Evolutionary conservation across 2,797 vertebrate genomes (phyloP).

Genomic region (Emydoidea blandingii): DNA sequence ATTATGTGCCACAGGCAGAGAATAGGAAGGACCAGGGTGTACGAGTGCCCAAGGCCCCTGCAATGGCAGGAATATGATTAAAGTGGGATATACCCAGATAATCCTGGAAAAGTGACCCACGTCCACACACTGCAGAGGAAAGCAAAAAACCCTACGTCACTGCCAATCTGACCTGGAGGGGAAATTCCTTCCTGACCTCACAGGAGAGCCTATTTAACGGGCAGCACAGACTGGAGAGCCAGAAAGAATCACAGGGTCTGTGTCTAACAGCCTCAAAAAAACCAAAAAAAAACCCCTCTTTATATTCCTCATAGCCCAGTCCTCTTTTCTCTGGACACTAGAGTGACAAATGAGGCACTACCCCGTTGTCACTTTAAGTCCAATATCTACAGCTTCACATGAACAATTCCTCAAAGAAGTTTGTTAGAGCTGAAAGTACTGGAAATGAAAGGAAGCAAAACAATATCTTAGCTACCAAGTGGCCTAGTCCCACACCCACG

Average conservation of each 20-base stretch:
- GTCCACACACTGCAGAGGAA: not conserved
- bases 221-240: not conserved
- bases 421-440: not conserved
- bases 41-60: not conserved
- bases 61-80: not conserved
- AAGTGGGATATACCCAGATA: not conserved
- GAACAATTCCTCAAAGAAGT: not conserved
- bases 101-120: not conserved
- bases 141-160: not conserved
- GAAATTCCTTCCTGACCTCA: not conserved
- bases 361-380: not conserved
- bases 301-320: not conserved
- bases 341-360: not conserved
- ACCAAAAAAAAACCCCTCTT: not conserved
- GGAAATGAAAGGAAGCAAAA: not conserved
- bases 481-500: not conserved
- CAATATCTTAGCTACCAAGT: not conserved
- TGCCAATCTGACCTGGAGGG: not conserved
- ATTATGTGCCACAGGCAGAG: not conserved
- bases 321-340: not conserved
- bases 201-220: not conserved
- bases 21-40: not conserved
- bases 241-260: not conserved
- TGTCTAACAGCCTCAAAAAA: not conserved
- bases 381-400: accelerated